Conservation (phyloP, 1,140 invertebrate genomes). For the Andrena cerasifolii region DNA sequence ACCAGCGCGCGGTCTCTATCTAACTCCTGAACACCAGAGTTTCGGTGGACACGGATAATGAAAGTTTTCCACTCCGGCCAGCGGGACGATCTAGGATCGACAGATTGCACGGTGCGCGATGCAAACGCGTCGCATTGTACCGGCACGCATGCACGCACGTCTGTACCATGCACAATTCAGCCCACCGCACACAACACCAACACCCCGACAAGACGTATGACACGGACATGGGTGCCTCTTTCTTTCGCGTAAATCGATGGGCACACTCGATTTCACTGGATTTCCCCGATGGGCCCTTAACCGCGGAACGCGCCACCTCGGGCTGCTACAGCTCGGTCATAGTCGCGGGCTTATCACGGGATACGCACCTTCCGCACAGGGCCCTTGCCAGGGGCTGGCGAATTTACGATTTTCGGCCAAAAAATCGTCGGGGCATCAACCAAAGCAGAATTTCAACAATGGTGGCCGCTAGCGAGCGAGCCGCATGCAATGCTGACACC, state of each 20-base stretch:
- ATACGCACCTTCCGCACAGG: slow-evolving; percentile 71
- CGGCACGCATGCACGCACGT: slow-evolving; percentile 53
- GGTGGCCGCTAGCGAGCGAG: slow-evolving; percentile 77
- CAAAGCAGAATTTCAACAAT: slow-evolving; percentile 80
- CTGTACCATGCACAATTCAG: slow-evolving; percentile 46
- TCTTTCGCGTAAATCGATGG: slow-evolving; percentile 71
- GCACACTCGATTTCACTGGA: slow-evolving; percentile 69
- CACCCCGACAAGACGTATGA: slow-evolving; percentile 61
- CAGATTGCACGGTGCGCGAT: slow-evolving; percentile 41
- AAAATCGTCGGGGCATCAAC: slow-evolving; percentile 77
- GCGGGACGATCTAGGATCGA: slow-evolving; percentile 27
- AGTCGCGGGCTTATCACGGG: slow-evolving; percentile 20
- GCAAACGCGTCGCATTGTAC: slow-evolving; percentile 38
- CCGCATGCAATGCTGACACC: slow-evolving; percentile 72
- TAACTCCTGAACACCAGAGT: slow-evolving; percentile 23
- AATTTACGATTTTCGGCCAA: slow-evolving; percentile 72
- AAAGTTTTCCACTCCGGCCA: neutral
- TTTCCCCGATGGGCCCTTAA: slow-evolving; percentile 42
- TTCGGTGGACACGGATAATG: neutral
- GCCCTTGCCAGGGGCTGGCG: slow-evolving; percentile 66
- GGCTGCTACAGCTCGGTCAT: slow-evolving; percentile 5
- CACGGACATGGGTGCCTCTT: slow-evolving; percentile 66
- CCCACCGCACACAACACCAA: slow-evolving; percentile 54
- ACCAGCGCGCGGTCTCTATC: slow-evolving; percentile 11
- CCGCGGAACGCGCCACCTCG: slow-evolving; percentile 6